Evolutionary conservation across 2,797 vertebrate genomes (phyloP).

Genomic region (Vipera latastei): DNA sequence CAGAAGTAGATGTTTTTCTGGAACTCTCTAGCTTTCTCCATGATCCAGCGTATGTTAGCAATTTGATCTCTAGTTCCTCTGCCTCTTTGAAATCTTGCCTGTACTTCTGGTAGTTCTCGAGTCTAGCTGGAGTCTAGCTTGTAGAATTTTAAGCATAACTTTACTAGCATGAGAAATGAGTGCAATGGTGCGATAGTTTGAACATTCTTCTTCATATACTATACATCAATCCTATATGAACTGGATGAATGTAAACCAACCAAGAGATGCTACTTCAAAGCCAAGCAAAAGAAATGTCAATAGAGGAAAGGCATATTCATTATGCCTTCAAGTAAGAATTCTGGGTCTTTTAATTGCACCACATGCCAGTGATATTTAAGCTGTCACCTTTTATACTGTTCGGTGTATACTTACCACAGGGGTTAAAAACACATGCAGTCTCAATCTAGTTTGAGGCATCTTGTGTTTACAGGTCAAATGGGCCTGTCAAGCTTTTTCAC

Average conservation of each 20-base stretch:
- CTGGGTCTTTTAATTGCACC: neutral
- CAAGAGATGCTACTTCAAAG: neutral
- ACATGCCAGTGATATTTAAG: neutral
- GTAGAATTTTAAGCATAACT: too few species aligned
- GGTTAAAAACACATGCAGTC: conserved; percentile 15
- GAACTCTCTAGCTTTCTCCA: too few species aligned
- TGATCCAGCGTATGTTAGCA: too few species aligned
- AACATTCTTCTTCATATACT: too few species aligned
- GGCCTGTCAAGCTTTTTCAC: neutral
- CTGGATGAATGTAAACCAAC: neutral
- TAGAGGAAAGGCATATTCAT: neutral
- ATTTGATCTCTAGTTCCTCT: too few species aligned
- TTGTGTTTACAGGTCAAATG: neutral
- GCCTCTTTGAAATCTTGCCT: too few species aligned
- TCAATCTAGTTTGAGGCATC: neutral
- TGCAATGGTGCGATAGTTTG: too few species aligned
- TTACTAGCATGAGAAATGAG: too few species aligned
- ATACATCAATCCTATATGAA: too few species aligned
- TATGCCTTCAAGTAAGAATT: neutral
- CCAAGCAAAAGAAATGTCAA: neutral
- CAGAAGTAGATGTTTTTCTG: too few species aligned
- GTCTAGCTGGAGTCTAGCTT: too few species aligned
- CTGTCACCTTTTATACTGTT: neutral
- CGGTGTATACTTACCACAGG: neutral
- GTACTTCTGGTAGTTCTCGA: too few species aligned